Percentiles rank a stretch among this genome's conserved stretches.
Conservation (phyloP, 2,113 vertebrate genomes). For the Phoenicopterus ruber region DNA sequence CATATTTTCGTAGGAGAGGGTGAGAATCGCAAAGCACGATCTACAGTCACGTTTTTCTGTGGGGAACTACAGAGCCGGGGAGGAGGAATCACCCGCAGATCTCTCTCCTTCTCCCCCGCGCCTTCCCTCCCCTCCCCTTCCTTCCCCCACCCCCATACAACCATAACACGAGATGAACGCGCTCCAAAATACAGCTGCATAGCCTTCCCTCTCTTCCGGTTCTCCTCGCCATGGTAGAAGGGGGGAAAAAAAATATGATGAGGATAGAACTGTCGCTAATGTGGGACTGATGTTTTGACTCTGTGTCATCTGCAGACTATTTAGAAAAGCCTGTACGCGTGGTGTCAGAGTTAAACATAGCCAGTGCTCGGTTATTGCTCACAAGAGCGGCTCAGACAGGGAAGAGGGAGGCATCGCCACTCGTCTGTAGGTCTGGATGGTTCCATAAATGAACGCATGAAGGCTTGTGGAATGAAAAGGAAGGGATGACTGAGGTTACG, state of each 20-base stretch:
- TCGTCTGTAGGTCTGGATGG: background rate
- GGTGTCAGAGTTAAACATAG: background rate
- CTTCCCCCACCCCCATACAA: slow-evolving; percentile 24
- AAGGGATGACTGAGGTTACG: background rate
- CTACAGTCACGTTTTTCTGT: slow-evolving; percentile 45
- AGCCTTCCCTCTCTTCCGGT: background rate
- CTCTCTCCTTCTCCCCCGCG: slow-evolving; percentile 1
- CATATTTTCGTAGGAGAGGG: slow-evolving; percentile 28
- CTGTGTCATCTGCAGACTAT: background rate
- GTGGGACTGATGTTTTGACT: background rate
- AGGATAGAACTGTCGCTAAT: background rate
- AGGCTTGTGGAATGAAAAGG: background rate
- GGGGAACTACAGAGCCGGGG: slow-evolving; percentile 41
- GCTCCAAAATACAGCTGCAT: slow-evolving; percentile 46
- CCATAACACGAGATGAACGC: background rate
- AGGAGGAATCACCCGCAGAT: slow-evolving; percentile 44
- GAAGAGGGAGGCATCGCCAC: background rate
- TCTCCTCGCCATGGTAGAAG: background rate
- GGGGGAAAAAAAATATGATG: rapidly evolving
- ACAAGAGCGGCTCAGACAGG: background rate
- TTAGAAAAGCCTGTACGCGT: background rate
- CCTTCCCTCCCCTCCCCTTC: background rate
- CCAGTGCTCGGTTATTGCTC: background rate
- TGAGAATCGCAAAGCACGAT: slow-evolving; percentile 46
- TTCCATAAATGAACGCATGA: background rate